Evolutionary conservation across 2,797 vertebrate genomes (phyloP), one percentile per base, ranked within the genome.

Genomic region (Tenualosa thibaudeaui): DNA sequence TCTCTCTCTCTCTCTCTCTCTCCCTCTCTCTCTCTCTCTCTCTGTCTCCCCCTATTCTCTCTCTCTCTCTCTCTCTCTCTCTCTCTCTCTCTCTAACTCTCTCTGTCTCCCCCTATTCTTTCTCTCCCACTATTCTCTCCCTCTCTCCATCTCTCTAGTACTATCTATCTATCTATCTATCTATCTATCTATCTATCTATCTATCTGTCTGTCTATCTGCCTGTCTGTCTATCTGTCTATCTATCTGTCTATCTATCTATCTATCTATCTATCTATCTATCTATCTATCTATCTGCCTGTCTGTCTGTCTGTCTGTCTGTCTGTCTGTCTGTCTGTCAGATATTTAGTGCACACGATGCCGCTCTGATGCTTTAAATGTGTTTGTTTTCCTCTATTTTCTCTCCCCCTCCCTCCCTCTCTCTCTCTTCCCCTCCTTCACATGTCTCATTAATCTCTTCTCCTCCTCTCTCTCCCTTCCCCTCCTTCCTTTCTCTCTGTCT

Each of bases 401-500:
- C 15, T 81, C 81, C 13, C 49, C 65, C 65, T 82, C 58, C 75
- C 49, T 88, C 65, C 81, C 68, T 83, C 83, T 75, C 49, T 68
- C 83, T 81, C 54, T 83, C n/a, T 31, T 71, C 65, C 46, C 53
- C 58, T 60, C 40, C n/a, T n/a, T n/a, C 81, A 56, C 24, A 51
- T 85, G 49, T 87, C 82, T 85, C 86, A 86, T 82, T 84, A 78
- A 60, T 60, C 62, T 31, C 81, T 78, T 81, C 56, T 84, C 56
- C 49, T 81, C 53, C 84, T 54, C 56, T 87, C 81, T 75, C 81
- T 83, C 51, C 65, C 83, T 84, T 43, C 83, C 82, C 75, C 58
- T 88, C n/a, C 56, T 86, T 94, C 93, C 92, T 93, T 91, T 94
- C 93, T 91, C 91, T 89, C 19, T 58, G 1, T 84, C 86, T 86